These are phyloP conservation scores for Coenonympha glycerion DNA, from an alignment of 2,888 invertebrate genomes.

Conservation along the genomic window DNA sequence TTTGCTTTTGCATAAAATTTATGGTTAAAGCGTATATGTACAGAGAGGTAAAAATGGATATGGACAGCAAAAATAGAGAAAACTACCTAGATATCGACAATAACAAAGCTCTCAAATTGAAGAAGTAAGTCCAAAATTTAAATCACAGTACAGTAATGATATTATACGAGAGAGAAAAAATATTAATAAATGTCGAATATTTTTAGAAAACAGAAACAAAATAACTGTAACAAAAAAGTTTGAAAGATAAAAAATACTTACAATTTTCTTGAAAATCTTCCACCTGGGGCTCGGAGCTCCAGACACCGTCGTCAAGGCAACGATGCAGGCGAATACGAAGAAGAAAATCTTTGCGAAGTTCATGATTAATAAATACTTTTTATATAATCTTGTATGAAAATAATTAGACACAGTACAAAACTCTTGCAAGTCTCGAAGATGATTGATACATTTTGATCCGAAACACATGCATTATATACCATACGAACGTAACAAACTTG, in stretches of 20 bases:
- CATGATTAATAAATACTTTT: slow-evolving; percentile 32
- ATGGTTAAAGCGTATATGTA: no score
- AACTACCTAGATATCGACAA: no score
- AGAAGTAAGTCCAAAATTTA: no score
- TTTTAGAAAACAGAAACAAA: no score
- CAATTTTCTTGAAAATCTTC: slow-evolving; percentile 48
- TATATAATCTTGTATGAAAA: neutral
- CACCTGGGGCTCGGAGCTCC: slow-evolving; percentile 43
- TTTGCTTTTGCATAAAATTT: no score
- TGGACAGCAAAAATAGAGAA: no score
- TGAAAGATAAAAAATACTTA: slow-evolving; percentile 34
- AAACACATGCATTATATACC: slow-evolving; percentile 1
- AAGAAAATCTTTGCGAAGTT: slow-evolving; percentile 43
- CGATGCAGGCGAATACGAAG: slow-evolving; percentile 40
- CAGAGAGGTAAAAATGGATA: no score
- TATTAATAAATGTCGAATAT: no score
- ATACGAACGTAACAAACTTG: neutral
- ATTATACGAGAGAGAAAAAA: no score
- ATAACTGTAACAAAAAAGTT: no score
- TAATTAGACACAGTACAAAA: neutral
- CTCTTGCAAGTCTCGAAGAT: neutral
- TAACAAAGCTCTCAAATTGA: no score
- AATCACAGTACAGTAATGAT: no score
- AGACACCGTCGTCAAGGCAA: slow-evolving; percentile 35
- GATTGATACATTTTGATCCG: neutral